Conservation (phyloP, 2,113 vertebrate genomes). For the Nettapus auritus region DNA sequence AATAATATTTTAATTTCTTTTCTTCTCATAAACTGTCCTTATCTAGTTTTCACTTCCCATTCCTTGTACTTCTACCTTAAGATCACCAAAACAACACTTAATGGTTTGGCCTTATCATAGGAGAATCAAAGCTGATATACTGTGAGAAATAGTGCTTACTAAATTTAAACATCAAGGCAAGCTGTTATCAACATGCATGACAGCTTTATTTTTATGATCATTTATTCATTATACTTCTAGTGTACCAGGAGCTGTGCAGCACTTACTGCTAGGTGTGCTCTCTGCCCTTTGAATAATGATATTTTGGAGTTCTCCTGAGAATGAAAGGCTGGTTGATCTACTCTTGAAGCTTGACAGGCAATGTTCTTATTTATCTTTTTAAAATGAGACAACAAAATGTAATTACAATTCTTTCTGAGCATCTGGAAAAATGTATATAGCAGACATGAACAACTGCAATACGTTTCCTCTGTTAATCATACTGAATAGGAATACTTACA, state of each 20-base stretch:
- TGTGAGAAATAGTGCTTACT: not conserved
- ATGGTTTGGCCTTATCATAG: not conserved
- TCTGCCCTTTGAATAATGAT: constrained; percentile 1
- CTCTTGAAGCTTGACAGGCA: not conserved
- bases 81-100: not conserved
- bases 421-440: not conserved
- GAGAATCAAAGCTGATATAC: not conserved
- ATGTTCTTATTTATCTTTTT: not conserved
- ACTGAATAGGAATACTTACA: not conserved
- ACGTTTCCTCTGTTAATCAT: not conserved
- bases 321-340: constrained; percentile 10
- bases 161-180: constrained; percentile 35
- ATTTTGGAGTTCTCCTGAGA: not conserved
- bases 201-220: constrained; percentile 30
- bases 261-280: not conserved
- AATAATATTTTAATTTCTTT: not conserved
- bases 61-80: not conserved
- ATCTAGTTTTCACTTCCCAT: not conserved
- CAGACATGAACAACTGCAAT: not conserved
- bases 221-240: constrained; percentile 36
- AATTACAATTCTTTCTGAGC: not conserved
- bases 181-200: not conserved
- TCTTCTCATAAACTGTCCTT: not conserved
- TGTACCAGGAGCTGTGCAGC: not conserved
- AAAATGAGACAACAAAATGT: not conserved